Evolutionary conservation across 1,140 invertebrate genomes (phyloP).

Genomic region (Drosophila tani): DNA sequence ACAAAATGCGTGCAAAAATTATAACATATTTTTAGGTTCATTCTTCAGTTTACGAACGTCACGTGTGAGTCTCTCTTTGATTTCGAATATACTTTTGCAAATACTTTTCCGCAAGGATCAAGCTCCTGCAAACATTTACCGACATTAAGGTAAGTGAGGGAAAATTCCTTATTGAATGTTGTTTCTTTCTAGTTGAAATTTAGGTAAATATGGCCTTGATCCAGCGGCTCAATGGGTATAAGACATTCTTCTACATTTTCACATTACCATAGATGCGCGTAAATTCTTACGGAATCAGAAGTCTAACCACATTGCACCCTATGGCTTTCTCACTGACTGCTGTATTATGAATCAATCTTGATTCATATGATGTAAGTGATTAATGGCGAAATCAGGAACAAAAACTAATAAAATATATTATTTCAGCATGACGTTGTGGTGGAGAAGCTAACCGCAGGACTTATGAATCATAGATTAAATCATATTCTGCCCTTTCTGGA

Average conservation of each 20-base stretch:
- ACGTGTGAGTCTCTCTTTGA: neutral
- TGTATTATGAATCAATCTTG: conserved; percentile 12
- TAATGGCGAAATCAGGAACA: no score
- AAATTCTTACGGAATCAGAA: conserved; percentile 9
- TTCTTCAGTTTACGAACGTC: neutral
- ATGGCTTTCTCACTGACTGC: neutral
- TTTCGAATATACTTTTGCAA: conserved; percentile 5
- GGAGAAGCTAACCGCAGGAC: neutral
- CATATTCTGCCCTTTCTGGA: no score
- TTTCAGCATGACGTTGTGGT: conserved; percentile 15
- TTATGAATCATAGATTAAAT: neutral
- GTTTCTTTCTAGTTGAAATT: no score
- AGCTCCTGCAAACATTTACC: neutral
- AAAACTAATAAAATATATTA: neutral
- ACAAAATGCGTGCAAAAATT: neutral
- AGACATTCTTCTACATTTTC: conserved; percentile 16
- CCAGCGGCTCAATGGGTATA: no score
- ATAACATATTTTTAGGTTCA: neutral
- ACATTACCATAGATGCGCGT: neutral
- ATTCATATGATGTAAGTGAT: conserved; percentile 4
- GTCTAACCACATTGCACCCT: neutral
- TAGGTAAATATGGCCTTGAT: conserved; percentile 8
- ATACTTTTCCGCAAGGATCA: neutral
- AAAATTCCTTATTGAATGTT: no score
- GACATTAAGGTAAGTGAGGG: neutral